These are phyloP conservation scores for Falco punctatus DNA, from an alignment of 2,113 vertebrate genomes.

Conservation along the genomic window DNA sequence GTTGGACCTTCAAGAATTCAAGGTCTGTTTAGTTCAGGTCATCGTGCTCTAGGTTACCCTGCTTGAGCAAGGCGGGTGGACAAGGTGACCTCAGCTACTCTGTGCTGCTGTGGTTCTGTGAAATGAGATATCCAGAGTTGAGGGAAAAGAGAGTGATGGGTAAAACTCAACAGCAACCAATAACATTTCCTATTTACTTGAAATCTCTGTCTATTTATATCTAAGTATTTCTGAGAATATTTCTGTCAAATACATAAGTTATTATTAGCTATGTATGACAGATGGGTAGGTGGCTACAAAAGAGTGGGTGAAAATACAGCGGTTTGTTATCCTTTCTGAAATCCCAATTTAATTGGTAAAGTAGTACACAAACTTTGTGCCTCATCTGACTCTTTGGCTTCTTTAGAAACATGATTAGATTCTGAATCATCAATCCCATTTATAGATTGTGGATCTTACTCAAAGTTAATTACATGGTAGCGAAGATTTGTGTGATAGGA, in stretches of 20 bases:
- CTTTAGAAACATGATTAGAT: neutral
- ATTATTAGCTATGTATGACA: neutral
- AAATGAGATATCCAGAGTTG: neutral
- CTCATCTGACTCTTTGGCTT: neutral
- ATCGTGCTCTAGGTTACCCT: neutral
- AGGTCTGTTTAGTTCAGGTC: neutral
- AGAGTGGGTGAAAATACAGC: neutral
- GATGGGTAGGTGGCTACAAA: neutral
- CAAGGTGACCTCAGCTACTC: neutral
- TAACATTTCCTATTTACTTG: neutral
- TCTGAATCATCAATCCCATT: constrained; percentile 52
- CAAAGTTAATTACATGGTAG: constrained; percentile 19
- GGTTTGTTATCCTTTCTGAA: neutral
- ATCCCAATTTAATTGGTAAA: neutral
- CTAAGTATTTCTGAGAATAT: neutral
- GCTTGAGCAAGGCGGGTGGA: neutral
- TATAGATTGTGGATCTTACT: constrained; percentile 24
- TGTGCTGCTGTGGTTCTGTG: neutral
- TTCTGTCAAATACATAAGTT: neutral
- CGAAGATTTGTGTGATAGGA: neutral
- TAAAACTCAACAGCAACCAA: neutral
- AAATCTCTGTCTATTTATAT: neutral
- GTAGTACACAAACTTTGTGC: neutral
- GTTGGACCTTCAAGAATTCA: neutral
- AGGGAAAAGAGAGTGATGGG: neutral